These are phyloP conservation scores for Phoebastria nigripes DNA, from an alignment of 2,797 vertebrate species.

Conservation along the genomic window DNA sequence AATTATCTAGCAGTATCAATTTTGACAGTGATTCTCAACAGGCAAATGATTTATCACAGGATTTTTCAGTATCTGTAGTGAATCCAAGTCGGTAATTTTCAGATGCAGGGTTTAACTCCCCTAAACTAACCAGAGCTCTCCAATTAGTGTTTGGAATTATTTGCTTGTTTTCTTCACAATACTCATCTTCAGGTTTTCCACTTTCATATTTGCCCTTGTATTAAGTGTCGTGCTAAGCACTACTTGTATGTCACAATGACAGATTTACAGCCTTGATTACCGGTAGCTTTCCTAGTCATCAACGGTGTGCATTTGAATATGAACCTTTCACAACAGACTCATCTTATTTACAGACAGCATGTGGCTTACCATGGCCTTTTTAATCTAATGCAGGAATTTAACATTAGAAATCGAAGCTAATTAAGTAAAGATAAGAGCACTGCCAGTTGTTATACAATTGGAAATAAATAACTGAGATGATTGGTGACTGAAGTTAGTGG, in stretches of 20 bases:
- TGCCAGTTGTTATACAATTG: slow-evolving; percentile 14
- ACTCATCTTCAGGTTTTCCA: neutral
- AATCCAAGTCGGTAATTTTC: neutral
- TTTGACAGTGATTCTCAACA: neutral
- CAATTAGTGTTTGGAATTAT: neutral
- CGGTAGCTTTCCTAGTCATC: slow-evolving; percentile 1
- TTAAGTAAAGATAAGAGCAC: slow-evolving; percentile 47
- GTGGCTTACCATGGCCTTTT: slow-evolving; percentile 10
- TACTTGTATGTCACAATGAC: neutral
- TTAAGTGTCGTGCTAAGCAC: neutral
- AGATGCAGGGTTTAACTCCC: neutral
- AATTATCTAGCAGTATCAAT: neutral
- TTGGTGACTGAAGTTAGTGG: neutral
- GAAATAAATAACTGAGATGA: slow-evolving; percentile 36
- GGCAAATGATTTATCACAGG: neutral
- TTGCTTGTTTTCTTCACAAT: neutral
- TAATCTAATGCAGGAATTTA: slow-evolving; percentile 37
- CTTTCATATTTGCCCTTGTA: neutral
- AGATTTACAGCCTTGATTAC: slow-evolving; percentile 38
- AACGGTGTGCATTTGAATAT: slow-evolving; percentile 28
- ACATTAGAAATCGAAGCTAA: slow-evolving; percentile 46
- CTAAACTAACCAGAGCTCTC: neutral
- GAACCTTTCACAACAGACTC: slow-evolving; percentile 29
- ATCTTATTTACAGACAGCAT: slow-evolving; percentile 40
- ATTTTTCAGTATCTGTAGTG: neutral